phyloP scores from a whole-genome alignment of 1,140 invertebrate species.

The Lepidurus apus region DNA sequence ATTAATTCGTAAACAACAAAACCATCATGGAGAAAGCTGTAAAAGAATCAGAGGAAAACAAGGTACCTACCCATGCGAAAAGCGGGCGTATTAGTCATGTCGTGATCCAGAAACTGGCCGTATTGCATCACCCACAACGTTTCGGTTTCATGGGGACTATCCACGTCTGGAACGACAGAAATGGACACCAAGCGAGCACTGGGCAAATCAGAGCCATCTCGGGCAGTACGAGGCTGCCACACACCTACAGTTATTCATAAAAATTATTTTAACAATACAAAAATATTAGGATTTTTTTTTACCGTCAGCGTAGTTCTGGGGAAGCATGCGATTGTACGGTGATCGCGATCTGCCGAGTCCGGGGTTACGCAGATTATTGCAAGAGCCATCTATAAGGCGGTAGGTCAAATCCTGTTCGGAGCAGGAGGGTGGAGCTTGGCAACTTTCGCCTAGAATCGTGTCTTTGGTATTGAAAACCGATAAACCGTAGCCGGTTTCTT shows the following conservation, averaged over 20 bases:
- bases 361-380: slow-evolving; percentile 57
- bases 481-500: slow-evolving; percentile 38
- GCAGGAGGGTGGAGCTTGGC: slow-evolving; percentile 30
- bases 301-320: slow-evolving; percentile 61
- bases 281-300: slow-evolving; percentile 37
- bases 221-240: slow-evolving; percentile 37
- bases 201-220: slow-evolving; percentile 53
- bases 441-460: slow-evolving; percentile 37
- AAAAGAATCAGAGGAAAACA: neutral
- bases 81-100: slow-evolving; percentile 31
- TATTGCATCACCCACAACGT: slow-evolving; percentile 34
- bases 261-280: neutral
- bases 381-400: slow-evolving; percentile 53
- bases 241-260: slow-evolving; percentile 38
- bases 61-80: slow-evolving; percentile 33
- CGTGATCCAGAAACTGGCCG: slow-evolving; percentile 35
- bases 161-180: slow-evolving; percentile 59
- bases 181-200: slow-evolving; percentile 64
- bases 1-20: neutral
- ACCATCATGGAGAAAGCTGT: neutral
- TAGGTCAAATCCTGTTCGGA: slow-evolving; percentile 20
- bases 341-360: slow-evolving; percentile 53
- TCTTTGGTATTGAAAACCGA: slow-evolving; percentile 36
- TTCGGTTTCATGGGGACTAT: slow-evolving; percentile 39
- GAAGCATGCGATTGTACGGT: slow-evolving; percentile 48